These are phyloP conservation scores for Dicaeum eximium DNA, from an alignment of 2,113 vertebrate genomes.

Conservation along the genomic window DNA sequence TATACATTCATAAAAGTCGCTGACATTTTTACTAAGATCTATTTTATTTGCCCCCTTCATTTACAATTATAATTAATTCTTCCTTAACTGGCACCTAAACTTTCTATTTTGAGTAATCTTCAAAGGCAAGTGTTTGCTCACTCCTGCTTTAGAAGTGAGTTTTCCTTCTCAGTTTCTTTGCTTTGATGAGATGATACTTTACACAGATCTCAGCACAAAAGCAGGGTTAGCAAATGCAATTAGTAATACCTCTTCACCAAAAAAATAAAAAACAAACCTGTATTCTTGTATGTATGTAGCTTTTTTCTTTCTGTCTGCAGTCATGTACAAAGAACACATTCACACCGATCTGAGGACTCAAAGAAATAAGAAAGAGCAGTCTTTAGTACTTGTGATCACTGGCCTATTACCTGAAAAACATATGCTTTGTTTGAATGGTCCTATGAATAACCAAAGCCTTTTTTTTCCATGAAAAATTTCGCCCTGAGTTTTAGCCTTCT, in stretches of 20 bases:
- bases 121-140: neutral
- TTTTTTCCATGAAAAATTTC: neutral
- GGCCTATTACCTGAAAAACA: neutral
- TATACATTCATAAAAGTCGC: neutral
- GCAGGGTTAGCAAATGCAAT: neutral
- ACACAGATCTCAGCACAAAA: neutral
- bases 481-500: no score
- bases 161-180: neutral
- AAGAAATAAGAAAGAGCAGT: neutral
- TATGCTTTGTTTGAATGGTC: neutral
- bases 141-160: neutral
- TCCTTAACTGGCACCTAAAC: neutral
- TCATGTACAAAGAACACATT: neutral
- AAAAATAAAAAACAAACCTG: neutral
- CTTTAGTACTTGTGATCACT: neutral
- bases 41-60: neutral
- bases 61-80: neutral
- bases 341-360: neutral
- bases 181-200: neutral
- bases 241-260: neutral
- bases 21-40: neutral
- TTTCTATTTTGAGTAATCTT: neutral
- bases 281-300: neutral
- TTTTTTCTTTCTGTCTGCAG: neutral
- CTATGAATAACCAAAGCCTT: neutral